Evolutionary conservation across 2,888 invertebrate species (phyloP).

Genomic region (Acanthosepion lycidas): DNA sequence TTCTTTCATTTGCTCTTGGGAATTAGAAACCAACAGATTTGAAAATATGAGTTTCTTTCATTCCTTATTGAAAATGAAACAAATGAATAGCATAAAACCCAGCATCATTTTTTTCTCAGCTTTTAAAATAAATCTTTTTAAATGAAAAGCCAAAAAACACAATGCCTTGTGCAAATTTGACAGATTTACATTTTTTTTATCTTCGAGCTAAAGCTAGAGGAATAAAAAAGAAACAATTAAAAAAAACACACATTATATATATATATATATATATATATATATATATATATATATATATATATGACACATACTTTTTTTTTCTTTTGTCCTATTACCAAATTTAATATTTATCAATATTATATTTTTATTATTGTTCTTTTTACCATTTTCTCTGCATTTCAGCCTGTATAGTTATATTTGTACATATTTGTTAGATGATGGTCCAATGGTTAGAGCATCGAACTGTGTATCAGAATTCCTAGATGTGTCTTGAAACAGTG

Average conservation of each 20-base stretch:
- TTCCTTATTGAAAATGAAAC: slow-evolving; percentile 33
- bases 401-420: too few species aligned
- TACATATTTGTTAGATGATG: too few species aligned
- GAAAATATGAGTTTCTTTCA: slow-evolving; percentile 33
- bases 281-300: not conserved
- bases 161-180: slow-evolving; percentile 33
- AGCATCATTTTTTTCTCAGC: not conserved
- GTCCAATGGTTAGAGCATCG: too few species aligned
- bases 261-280: not conserved
- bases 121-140: slow-evolving; percentile 3
- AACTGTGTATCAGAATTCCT: too few species aligned
- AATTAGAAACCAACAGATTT: not conserved
- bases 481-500: too few species aligned
- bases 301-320: too few species aligned
- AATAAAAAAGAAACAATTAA: not conserved
- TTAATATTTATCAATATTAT: too few species aligned
- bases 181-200: not conserved
- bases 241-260: not conserved
- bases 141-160: not conserved
- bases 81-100: not conserved
- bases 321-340: too few species aligned
- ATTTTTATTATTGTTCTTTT: too few species aligned
- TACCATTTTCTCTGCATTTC: too few species aligned
- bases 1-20: slow-evolving; percentile 15
- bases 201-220: not conserved